Evolutionary conservation across 2,888 invertebrate species (phyloP), one percentile per base, ranked within the genome.

Genomic region (Mongoloraphidia duomilia): DNA sequence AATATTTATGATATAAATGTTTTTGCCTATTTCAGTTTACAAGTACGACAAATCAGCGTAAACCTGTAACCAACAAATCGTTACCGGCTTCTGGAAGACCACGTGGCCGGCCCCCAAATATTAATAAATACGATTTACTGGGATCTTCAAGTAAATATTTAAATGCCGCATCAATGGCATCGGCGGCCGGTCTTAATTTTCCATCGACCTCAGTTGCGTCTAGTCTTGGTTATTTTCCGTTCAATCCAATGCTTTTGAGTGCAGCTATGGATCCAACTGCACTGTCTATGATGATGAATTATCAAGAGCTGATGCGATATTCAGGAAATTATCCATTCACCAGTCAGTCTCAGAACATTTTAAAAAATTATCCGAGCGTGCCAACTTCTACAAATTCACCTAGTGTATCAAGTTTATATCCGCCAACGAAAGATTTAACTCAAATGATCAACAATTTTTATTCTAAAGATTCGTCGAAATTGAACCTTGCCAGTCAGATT

Each of bases 41-140:
- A 42, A 13, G 12, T 33, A 26, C 14, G 9, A 33, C 42, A 33
- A 33, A 10, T 8, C 42, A 14, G 3, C 42, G 42, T 42, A 42
- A 56, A 50, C 56, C 56, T 8, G 37, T 57, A 49, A 36, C 59
- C 60, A 1, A 46, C 61, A 14, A 64, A 57, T 54, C 62, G 54
- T 50, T 56, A 13, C 64, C 67, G 8, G 62, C 63, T 9, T 51
- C 60, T n/a, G 69, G 71, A 9, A 62, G 73, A 53, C 73, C 74
- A 0, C 61, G 74, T 11, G 74, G 74, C 37, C 66, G 74, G 2
- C 74, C 74, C 1, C 73, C 74, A 0, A 5, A 52, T 58, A 44
- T 35, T 13, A 42, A 42, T 12, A 42, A 42, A 12, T 34, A 42
- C 17, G 42, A 42, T 42, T 33, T 42, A 33, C 8, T 42, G 17